phyloP scores from a whole-genome alignment of 1,140 invertebrate species.

The Plutomurus gul region DNA sequence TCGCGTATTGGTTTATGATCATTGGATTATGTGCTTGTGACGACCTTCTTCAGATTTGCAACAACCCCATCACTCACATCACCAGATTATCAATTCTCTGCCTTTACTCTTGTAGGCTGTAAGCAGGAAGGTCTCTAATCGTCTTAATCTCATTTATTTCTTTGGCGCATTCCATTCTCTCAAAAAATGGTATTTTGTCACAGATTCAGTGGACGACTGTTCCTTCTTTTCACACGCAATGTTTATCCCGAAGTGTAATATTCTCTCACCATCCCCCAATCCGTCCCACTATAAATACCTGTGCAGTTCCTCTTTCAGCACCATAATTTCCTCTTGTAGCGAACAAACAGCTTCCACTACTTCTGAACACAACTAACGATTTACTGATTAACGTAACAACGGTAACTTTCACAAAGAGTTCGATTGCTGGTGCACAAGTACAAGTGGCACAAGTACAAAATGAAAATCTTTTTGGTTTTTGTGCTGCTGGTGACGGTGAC shows the following conservation, averaged over 20 bases:
- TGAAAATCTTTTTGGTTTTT: neutral
- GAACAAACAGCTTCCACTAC: no score
- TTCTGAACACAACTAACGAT: neutral
- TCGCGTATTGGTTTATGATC: no score
- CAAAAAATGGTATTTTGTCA: no score
- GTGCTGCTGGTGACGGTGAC: neutral
- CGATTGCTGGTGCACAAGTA: neutral
- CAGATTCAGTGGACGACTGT: no score
- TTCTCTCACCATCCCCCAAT: neutral
- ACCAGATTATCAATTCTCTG: neutral
- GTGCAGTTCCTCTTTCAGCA: neutral
- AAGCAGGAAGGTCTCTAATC: no score
- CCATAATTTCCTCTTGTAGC: neutral
- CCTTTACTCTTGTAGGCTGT: no score
- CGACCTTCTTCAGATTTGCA: neutral
- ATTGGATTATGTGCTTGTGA: neutral
- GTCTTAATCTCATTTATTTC: no score
- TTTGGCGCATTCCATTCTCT: no score
- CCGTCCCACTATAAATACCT: conserved; percentile 34
- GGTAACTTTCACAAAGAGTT: neutral
- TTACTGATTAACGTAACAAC: neutral
- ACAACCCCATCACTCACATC: conserved; percentile 14
- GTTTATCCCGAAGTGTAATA: neutral
- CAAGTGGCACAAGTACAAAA: neutral
- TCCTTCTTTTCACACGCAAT: no score